Conservation (phyloP, 2,113 vertebrate species). For the Scalopus aquaticus region DNA sequence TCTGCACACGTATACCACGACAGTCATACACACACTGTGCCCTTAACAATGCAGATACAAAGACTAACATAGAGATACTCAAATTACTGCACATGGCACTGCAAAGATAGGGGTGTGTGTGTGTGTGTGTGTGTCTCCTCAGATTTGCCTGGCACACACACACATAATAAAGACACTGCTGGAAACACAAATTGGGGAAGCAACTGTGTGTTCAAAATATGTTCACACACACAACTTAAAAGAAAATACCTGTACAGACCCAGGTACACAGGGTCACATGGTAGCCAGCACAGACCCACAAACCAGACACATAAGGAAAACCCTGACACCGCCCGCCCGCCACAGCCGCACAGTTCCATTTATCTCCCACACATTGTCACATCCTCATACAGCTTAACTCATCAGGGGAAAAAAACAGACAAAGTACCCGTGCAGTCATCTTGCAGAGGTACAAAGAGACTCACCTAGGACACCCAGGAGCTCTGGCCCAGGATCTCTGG, state of each 20-base stretch:
- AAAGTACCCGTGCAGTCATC: background rate
- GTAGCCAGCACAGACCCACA: background rate
- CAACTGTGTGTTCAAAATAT: background rate
- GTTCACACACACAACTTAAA: background rate
- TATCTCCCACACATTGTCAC: background rate
- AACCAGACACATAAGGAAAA: background rate
- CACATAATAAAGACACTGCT: background rate
- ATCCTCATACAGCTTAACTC: background rate
- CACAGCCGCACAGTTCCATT: background rate
- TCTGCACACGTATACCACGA: fast-evolving
- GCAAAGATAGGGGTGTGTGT: background rate
- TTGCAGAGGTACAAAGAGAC: background rate
- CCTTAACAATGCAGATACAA: background rate
- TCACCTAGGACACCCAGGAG: background rate
- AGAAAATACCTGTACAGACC: background rate
- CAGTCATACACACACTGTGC: background rate
- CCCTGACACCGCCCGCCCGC: fast-evolving
- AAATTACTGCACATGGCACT: background rate
- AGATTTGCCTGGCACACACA: background rate
- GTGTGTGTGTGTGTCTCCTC: background rate
- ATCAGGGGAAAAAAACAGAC: background rate
- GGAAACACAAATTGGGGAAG: background rate
- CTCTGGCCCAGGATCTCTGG: background rate
- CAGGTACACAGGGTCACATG: background rate
- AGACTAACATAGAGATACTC: background rate